Base-by-base conservation (phyloP, 2,113 vertebrate species). In the Phyllopteryx taeniolatus region DNA sequence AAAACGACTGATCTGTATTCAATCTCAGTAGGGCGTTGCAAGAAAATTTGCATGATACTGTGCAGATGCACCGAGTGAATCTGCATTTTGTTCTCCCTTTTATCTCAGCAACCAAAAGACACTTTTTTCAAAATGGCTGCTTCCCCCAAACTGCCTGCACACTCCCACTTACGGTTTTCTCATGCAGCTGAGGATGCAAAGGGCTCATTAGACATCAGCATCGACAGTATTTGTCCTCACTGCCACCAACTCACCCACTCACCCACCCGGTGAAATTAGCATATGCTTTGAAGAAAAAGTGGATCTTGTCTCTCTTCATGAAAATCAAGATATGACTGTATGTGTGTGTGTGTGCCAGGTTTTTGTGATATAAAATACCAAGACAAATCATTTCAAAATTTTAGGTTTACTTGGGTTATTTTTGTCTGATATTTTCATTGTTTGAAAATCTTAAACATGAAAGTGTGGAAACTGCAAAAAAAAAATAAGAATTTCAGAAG, bases 1-100 rank as follows among this genome's bases (percentile, higher is more conserved):
- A 73, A 60, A 64, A 75, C 31, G 64, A 53, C 70, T 61, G 67
- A 15, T 76, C 53, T 68, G 74, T 73, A 72, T 82, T 39, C 47
- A 67, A 76, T 73, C 70, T 80, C 59, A 53, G 42, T 73, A 47
- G 64, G 72, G 56, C 53, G 71, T 49, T 65, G 75, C 72, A 73
- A 75, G 35, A 42, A 19, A 73, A 57, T 67, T 20, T 59, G 67
- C 61, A 76, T 73, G 69, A 79, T 31, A 70, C 22, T 27, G 39
- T 68, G 75, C 83, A 87, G 87, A 87, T 84, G 79, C 78, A 67
- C 57, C 0, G 64, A 72, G 63, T 80, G 80, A 88, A 87, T 88
- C 66, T 20, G 72, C 47, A 44, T 70, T 83, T 81, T 81, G 46
- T 76, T 78, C 65, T 64, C 67, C 3, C 71, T 72, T 79, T 83